Conservation (phyloP, 2,888 invertebrate genomes). For the Trachelus troglodyta region DNA sequence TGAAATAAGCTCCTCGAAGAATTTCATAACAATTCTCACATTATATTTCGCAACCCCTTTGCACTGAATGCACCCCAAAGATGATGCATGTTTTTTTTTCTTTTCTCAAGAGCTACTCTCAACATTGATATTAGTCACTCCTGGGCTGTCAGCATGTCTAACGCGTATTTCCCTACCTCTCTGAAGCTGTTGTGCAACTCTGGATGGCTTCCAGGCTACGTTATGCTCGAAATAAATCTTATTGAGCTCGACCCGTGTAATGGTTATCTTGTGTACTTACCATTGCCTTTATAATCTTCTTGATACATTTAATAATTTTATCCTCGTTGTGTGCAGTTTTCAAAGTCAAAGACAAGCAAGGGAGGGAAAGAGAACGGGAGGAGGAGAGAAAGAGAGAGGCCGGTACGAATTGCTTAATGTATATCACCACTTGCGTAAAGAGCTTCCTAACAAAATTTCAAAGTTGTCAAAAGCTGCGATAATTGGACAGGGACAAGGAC, state of each 20-base stretch:
- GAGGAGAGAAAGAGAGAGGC: conserved; percentile 15
- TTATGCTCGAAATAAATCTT: background rate
- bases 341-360: background rate
- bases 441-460: background rate
- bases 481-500: background rate
- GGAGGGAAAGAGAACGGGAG: conserved; percentile 8
- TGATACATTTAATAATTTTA: background rate
- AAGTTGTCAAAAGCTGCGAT: background rate
- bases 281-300: background rate
- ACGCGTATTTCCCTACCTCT: background rate
- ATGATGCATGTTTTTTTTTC: background rate
- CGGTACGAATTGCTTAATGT: background rate
- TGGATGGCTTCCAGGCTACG: background rate
- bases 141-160: background rate
- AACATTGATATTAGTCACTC: background rate
- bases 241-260: background rate
- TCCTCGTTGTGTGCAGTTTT: background rate
- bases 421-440: background rate
- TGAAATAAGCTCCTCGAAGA: background rate
- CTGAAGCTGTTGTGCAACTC: background rate
- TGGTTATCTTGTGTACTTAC: background rate
- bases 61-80: background rate
- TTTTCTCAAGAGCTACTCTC: conserved; percentile 4
- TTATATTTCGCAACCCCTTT: background rate
- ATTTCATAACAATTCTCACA: background rate